phyloP scores from a whole-genome alignment of 2,797 vertebrate species.

The Neomorphus geoffroyi region DNA sequence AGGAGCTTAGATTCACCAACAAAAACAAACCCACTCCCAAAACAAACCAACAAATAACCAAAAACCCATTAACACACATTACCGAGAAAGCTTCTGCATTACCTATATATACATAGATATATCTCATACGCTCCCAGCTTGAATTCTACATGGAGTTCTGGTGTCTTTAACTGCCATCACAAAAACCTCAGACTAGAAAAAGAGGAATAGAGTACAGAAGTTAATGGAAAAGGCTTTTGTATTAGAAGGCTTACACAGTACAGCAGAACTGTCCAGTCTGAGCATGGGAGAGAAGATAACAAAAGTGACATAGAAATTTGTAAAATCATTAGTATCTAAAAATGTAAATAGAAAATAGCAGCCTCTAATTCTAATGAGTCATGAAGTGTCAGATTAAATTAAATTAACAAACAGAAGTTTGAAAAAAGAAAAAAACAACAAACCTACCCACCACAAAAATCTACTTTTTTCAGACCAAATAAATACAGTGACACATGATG shows the following conservation, averaged over 20 bases:
- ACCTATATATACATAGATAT: neutral
- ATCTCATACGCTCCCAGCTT: neutral
- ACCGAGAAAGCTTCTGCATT: neutral
- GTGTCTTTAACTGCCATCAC: neutral
- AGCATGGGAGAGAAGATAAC: neutral
- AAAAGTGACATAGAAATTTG: neutral
- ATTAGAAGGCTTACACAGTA: neutral
- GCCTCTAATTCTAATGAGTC: neutral
- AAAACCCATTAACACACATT: accelerated
- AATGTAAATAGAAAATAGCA: neutral
- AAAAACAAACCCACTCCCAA: neutral
- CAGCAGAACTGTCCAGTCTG: neutral
- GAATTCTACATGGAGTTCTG: neutral
- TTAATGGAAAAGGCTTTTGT: neutral
- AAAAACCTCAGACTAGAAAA: neutral
- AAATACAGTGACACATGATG: too few relatives aligned
- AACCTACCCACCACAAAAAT: neutral
- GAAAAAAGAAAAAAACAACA: neutral
- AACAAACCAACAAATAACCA: too few relatives aligned
- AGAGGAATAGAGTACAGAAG: neutral
- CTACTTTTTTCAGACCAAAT: neutral
- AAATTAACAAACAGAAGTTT: neutral
- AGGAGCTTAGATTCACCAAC: neutral
- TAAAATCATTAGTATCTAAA: neutral
- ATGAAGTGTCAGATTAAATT: neutral